Conservation (phyloP, 2,888 invertebrate species). For the Idaea straminata region DNA sequence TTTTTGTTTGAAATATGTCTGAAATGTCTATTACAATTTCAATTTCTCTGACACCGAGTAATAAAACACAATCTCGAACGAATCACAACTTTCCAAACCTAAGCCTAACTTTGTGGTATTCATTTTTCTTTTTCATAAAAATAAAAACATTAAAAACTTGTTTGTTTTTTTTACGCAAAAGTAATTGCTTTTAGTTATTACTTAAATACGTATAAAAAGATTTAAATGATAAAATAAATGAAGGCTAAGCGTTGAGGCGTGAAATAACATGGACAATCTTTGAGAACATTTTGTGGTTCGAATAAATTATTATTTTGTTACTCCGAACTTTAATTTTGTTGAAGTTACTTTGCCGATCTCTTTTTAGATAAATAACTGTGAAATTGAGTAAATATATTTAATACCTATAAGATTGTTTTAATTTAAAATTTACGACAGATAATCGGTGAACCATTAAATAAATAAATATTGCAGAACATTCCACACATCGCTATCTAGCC, state of each 20-base stretch:
- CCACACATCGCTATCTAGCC: too few species aligned
- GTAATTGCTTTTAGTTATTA: background rate
- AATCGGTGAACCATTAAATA: too few species aligned
- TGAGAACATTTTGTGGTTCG: background rate
- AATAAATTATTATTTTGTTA: background rate
- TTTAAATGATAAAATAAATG: background rate
- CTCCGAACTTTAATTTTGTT: background rate
- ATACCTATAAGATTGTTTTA: background rate
- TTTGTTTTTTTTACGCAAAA: background rate
- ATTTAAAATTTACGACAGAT: too few species aligned
- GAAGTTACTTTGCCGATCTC: background rate
- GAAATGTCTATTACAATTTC: too few species aligned
- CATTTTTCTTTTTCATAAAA: too few species aligned
- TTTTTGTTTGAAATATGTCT: too few species aligned
- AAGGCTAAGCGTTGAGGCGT: background rate
- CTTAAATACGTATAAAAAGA: background rate
- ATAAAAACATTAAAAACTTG: too few species aligned
- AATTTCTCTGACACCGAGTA: too few species aligned
- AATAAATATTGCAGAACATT: too few species aligned
- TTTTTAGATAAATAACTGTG: background rate
- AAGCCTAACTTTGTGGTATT: too few species aligned
- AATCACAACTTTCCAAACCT: too few species aligned
- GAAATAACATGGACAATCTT: background rate
- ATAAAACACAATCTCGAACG: too few species aligned
- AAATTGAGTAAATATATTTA: background rate